These are phyloP conservation scores for Hemicentrotus pulcherrimus DNA, from an alignment of 35 echinoderm and acorn worm genomes.

Conservation along the genomic window DNA sequence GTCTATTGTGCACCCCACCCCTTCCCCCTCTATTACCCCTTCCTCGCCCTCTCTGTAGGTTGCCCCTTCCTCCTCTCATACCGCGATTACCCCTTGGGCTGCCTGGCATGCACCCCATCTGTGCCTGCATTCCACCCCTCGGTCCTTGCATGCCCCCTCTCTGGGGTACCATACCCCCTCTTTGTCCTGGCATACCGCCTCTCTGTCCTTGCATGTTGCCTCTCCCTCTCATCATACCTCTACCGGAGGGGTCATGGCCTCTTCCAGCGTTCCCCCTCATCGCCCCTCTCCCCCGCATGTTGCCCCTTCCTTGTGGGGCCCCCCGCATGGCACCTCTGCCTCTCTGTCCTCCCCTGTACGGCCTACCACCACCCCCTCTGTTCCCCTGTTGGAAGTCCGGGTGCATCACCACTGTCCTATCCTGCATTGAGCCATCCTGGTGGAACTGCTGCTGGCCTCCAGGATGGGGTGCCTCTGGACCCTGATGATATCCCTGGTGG, in stretches of 20 bases:
- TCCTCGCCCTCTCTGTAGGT: constrained; percentile 1
- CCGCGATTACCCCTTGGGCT: neutral
- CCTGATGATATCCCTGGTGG: neutral
- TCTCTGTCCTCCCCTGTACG: neutral
- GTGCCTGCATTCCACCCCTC: neutral
- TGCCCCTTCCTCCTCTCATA: constrained; percentile 14
- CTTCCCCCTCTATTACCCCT: neutral
- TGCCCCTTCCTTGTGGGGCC: neutral
- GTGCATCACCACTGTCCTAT: neutral
- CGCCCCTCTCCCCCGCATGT: neutral
- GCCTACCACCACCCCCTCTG: neutral
- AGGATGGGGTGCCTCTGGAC: neutral
- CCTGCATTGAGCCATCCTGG: neutral
- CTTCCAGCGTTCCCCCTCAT: neutral
- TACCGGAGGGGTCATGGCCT: neutral
- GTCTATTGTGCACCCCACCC: constrained; percentile 25
- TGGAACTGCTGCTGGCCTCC: neutral
- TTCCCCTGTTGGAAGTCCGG: neutral
- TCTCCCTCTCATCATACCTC: neutral
- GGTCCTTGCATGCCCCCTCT: neutral
- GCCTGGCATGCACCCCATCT: neutral
- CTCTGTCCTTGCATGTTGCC: neutral
- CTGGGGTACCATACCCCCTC: neutral
- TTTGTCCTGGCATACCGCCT: neutral
- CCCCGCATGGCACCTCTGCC: neutral